Evolutionary conservation across 2,888 invertebrate species (phyloP).

Genomic region (Idaea biselata): DNA sequence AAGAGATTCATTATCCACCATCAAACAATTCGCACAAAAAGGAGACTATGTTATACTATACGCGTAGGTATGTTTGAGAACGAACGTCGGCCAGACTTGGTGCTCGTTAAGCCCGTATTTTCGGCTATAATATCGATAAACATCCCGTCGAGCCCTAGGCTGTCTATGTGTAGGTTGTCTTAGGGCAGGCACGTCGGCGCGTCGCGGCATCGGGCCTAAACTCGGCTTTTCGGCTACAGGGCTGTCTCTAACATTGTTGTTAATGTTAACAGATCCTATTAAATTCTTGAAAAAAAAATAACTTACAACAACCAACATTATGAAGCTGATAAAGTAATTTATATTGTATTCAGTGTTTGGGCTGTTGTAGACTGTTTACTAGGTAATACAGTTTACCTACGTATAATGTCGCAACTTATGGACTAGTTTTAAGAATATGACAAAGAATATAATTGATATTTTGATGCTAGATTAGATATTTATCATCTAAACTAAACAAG

Average conservation of each 20-base stretch:
- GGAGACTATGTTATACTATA: conserved; percentile 26
- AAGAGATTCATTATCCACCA: conserved; percentile 12
- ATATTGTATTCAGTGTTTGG: background rate
- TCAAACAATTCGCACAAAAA: conserved; percentile 16
- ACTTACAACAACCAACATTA: background rate
- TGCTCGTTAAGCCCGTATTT: conserved; percentile 39
- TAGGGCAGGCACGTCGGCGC: conserved; percentile 71
- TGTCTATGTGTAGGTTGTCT: conserved; percentile 70
- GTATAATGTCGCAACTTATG: background rate
- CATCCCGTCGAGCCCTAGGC: conserved; percentile 61
- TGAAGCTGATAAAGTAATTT: background rate
- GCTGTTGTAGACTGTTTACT: background rate
- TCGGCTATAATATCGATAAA: conserved; percentile 46
- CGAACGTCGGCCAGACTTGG: conserved; percentile 34
- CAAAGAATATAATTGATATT: conserved; percentile 1
- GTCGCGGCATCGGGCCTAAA: conserved; percentile 51
- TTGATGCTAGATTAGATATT: conserved; percentile 18
- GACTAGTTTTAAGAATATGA: background rate
- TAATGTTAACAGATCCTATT: conserved; percentile 2
- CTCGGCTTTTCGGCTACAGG: conserved; percentile 63
- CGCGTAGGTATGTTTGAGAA: conserved; percentile 15
- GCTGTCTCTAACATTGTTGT: conserved; percentile 36
- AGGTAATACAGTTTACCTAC: background rate
- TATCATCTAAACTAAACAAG: conserved; percentile 13
- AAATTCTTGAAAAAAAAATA: background rate